Evolutionary conservation across 1,140 invertebrate genomes (phyloP).

Genomic region (Nebria ingens): DNA sequence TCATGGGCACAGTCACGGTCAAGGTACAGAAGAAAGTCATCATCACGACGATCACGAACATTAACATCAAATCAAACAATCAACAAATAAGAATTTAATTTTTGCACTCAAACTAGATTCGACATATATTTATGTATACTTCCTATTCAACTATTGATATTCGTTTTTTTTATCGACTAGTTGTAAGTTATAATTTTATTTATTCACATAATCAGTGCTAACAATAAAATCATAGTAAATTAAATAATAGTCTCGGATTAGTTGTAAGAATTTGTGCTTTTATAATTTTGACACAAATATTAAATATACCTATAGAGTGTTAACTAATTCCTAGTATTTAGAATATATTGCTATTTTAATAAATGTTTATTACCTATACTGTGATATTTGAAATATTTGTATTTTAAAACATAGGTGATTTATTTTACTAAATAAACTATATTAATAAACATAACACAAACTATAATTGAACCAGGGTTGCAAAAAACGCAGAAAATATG

Average conservation of each 20-base stretch:
- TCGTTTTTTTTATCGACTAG: background rate
- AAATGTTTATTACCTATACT: slow-evolving; percentile 9
- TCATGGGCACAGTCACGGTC: slow-evolving; percentile 15
- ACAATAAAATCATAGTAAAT: too few species aligned
- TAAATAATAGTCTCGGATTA: background rate
- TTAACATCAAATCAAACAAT: too few species aligned
- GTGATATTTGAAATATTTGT: slow-evolving; percentile 4
- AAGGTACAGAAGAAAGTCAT: slow-evolving; percentile 3
- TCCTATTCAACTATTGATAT: background rate
- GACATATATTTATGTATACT: background rate
- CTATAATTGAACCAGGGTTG: too few species aligned
- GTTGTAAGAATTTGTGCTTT: too few species aligned
- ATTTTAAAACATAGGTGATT: slow-evolving; percentile 3
- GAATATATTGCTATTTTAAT: background rate
- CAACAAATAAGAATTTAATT: background rate
- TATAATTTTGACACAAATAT: too few species aligned
- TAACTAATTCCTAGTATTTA: too few species aligned
- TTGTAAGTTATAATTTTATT: too few species aligned
- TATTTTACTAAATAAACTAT: slow-evolving; percentile 3
- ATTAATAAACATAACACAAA: too few species aligned
- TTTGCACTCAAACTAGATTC: background rate
- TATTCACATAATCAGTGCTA: too few species aligned
- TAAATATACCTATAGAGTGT: too few species aligned
- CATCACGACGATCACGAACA: slow-evolving; percentile 14
- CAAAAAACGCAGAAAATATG: too few species aligned